Evolutionary conservation across 2,113 vertebrate species (phyloP).

Genomic region (Pteropus alecto): DNA sequence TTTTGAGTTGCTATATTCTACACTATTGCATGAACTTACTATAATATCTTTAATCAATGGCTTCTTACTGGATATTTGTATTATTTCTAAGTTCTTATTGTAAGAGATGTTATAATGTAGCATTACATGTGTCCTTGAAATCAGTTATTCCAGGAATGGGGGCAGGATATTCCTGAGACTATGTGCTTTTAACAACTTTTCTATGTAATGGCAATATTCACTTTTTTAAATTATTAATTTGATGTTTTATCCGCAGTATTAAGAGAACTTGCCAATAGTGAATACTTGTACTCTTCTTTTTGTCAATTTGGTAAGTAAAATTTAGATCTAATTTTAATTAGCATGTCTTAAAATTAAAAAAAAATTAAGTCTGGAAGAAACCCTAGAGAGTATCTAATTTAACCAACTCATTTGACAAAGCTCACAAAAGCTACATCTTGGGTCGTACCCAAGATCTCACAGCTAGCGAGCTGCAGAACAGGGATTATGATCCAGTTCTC

Average conservation of each 20-base stretch:
- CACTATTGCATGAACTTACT: neutral
- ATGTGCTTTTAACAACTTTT: slow-evolving; percentile 7
- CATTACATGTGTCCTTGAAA: neutral
- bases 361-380: neutral
- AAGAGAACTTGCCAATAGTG: neutral
- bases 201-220: neutral
- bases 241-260: neutral
- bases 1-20: neutral
- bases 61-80: neutral
- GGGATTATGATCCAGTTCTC: neutral
- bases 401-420: slow-evolving; percentile 25
- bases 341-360: neutral
- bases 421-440: neutral
- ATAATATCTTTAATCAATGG: neutral
- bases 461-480: neutral
- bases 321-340: slow-evolving; percentile 56
- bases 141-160: neutral
- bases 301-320: slow-evolving; percentile 26
- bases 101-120: neutral
- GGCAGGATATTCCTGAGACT: neutral
- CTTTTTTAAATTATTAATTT: neutral
- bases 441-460: neutral
- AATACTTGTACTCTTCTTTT: slow-evolving; percentile 1
- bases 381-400: neutral
- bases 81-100: slow-evolving; percentile 16